Evolutionary conservation across 2,888 invertebrate species (phyloP), one percentile per base, ranked within the genome.

Genomic region (Seira musarum): DNA sequence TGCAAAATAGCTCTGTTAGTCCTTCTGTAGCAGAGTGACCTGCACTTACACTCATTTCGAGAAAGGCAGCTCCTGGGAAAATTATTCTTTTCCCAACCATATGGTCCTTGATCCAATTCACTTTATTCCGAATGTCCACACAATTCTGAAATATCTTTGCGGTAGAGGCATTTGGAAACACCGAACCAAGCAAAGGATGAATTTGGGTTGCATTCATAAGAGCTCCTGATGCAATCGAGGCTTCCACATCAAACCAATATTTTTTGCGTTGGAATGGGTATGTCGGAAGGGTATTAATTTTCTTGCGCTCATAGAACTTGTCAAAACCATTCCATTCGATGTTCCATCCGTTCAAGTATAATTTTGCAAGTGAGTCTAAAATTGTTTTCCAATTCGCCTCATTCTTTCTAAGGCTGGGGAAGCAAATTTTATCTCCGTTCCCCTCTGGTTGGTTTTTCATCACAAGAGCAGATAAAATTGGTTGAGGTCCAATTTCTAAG

Each of bases 401-500:
- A 61, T 66, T 84, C 21, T 53, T 67, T 22, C 82, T 72, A 0
- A 84, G 67, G 10, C 82, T 82, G 17, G 84, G 82, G 21, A 82
- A 30, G 40, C 74, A 84, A 24, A 64, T 22, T n/a, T 53, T 13
- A 10, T 68, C 60, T 10, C 40, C 25, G 10, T 19, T 15, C n/a
- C n/a, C 15, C 2, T 73, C 76, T 30, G 30, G 30, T 15, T 25
- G 53, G 19, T 70, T 83, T 66, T 67, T 61, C 84, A 84, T 81
- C 0, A 81, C 77, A 13, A 84, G 64, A 0, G 81, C 82, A 1
- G 79, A 77, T 2, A 84, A 64, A 15, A 84, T 80, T 0, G 84
- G 84, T 25, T 82, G 82, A 8, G 84, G 75, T 49, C 84, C 84
- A 71, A 84, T 46, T 72, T 84, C 84, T 3, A 84, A 2, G 46